Percentiles rank a stretch among this genome's conserved stretches.
These are phyloP conservation scores for Lepus oiostolus DNA, from an alignment of 2,797 vertebrate species.

Conservation along the genomic window DNA sequence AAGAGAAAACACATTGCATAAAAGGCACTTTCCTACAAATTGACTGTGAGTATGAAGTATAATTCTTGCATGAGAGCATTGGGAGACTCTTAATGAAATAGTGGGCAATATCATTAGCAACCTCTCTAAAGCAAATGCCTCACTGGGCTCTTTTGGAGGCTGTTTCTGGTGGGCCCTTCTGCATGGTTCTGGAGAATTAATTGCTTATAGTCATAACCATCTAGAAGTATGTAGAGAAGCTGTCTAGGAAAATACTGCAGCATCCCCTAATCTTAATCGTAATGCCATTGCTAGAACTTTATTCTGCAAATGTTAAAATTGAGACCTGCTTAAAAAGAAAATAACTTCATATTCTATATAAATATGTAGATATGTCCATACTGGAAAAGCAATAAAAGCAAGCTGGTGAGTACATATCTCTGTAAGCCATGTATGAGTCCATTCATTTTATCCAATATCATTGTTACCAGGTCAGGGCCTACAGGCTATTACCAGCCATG, in stretches of 20 bases:
- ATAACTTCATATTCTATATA: neutral
- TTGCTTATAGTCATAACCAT: neutral
- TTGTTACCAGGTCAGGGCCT: neutral
- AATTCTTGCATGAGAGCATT: neutral
- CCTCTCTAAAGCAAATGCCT: neutral
- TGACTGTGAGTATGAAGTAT: neutral
- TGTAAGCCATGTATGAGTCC: neutral
- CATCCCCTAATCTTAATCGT: neutral
- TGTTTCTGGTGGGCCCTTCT: neutral
- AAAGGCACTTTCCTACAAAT: neutral
- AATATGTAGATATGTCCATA: neutral
- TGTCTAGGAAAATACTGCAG: neutral
- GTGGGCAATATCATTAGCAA: neutral
- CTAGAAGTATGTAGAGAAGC: neutral
- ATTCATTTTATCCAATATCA: neutral
- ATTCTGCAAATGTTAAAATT: neutral
- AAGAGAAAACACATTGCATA: neutral
- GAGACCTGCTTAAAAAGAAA: constrained; percentile 10
- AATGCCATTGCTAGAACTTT: neutral
- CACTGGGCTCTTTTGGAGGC: neutral
- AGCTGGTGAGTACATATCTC: neutral
- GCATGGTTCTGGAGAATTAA: neutral
- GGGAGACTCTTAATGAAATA: neutral
- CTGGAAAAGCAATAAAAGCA: constrained; percentile 13
- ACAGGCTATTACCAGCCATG: neutral